phyloP scores from a whole-genome alignment of 2,113 vertebrate species.

The Gallinago media region DNA sequence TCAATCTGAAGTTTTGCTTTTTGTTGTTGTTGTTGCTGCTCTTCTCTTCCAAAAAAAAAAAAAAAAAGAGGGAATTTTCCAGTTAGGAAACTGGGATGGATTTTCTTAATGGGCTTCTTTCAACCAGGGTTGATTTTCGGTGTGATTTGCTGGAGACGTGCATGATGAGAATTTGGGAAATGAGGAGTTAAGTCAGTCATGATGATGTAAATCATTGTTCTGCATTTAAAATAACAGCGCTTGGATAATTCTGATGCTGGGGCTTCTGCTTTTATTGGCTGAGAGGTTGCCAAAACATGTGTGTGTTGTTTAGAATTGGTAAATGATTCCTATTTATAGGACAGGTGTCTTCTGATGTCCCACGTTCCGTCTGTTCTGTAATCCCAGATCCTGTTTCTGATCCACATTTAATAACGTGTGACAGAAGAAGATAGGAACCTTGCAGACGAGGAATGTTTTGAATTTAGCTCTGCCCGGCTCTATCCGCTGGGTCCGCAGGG shows the following conservation, averaged over 20 bases:
- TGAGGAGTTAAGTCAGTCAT: slow-evolving; percentile 38
- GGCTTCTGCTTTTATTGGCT: slow-evolving; percentile 64
- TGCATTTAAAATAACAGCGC: slow-evolving; percentile 4
- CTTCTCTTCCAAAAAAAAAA: fast-evolving
- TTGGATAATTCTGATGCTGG: slow-evolving; percentile 40
- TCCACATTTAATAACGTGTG: slow-evolving; percentile 69
- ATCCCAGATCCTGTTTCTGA: slow-evolving; percentile 68
- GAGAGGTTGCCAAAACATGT: slow-evolving; percentile 63
- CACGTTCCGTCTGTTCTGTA: slow-evolving; percentile 43
- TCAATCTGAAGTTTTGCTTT: neutral
- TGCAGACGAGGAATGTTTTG: slow-evolving; percentile 31
- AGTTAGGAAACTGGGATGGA: neutral
- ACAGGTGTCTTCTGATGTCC: slow-evolving; percentile 69
- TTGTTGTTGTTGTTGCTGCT: neutral
- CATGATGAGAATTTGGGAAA: neutral
- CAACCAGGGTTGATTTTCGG: neutral
- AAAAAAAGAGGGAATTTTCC: neutral
- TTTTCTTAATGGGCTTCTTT: neutral
- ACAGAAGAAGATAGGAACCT: slow-evolving; percentile 63
- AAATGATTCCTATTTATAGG: slow-evolving; percentile 71
- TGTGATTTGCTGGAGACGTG: neutral
- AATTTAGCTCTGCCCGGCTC: slow-evolving; percentile 29
- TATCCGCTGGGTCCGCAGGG: neutral
- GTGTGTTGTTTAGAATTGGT: slow-evolving; percentile 62
- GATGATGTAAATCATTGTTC: slow-evolving; percentile 30